phyloP scores from a whole-genome alignment of 2,797 vertebrate genomes.

The Calcarius lapponicus region DNA sequence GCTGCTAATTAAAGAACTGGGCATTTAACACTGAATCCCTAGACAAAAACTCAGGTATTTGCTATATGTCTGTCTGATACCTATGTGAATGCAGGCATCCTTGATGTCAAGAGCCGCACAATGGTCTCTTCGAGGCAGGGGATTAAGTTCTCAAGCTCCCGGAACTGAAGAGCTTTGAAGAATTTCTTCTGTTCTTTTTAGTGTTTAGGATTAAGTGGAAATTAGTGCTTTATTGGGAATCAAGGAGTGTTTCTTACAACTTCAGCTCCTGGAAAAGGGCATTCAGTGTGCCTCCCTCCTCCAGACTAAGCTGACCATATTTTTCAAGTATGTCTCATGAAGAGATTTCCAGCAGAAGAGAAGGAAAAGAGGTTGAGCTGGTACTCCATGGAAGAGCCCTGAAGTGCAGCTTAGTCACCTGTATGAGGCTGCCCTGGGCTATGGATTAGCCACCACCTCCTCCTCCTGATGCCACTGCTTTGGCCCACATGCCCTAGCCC shows the following conservation, averaged over 20 bases:
- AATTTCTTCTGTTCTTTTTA: conserved; percentile 54
- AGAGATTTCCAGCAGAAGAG: not conserved
- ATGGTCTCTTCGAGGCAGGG: conserved; percentile 26
- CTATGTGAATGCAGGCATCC: conserved; percentile 36
- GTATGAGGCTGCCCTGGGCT: not conserved
- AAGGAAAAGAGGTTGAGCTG: not conserved
- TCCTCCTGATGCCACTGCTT: not conserved
- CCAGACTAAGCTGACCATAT: not conserved
- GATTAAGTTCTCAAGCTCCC: conserved; percentile 60
- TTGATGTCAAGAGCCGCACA: conserved; percentile 59
- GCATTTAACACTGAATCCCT: not conserved
- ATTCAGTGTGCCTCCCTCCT: not conserved
- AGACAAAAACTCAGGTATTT: conserved; percentile 38
- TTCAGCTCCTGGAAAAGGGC: conserved; percentile 2
- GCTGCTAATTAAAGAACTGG: conserved; percentile 29
- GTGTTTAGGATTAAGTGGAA: conserved; percentile 39
- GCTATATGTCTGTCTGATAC: conserved; percentile 29
- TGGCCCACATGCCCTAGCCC: rapidly evolving
- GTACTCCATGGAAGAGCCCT: not conserved
- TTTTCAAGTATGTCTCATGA: not conserved
- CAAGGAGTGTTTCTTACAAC: conserved; percentile 37
- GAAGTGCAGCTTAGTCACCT: not conserved
- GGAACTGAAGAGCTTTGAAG: conserved; percentile 48
- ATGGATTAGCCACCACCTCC: not conserved
- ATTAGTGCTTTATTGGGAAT: conserved; percentile 26